Base-by-base conservation (phyloP, 2,113 vertebrate genomes). In the Patagioenas fasciata region DNA sequence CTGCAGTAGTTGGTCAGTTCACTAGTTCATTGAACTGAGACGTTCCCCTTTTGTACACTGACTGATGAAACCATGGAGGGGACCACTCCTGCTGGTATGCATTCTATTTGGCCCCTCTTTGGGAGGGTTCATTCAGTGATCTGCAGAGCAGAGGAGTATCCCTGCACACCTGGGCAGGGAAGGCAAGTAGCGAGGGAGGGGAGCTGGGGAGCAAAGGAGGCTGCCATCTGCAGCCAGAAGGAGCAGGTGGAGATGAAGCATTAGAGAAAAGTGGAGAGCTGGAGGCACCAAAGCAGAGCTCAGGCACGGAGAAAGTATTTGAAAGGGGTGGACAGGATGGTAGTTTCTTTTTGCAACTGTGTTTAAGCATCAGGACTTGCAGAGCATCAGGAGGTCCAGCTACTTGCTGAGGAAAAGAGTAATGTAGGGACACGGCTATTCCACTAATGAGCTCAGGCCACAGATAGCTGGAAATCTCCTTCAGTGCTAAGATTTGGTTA, bases 1-100 rank as follows among this genome's bases (percentile, higher is more conserved):
- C n/a, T 67, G 40, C 0, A 0, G 6, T 2, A 58, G 6, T 57
- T 0, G 0, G 3, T 24, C 54, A 36, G 9, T 25, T 82, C 28
- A 15, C 31, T 13, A 11, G 6, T 15, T 72, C 36, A 14, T 5
- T 19, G 28, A 56, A 42, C 34, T 17, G 71, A 88, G 50, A 67
- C 42, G 50, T 62, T 71, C 28, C 21, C 23, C 40, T 70, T 48
- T 24, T 42, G 11, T 24, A 8, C 58, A 19, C 5, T 1, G 4
- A 29, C n/a, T 48, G 42, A 11, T 38, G 54, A 70, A 86, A 61
- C 36, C 0, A 1, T 28, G 64, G 62, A 73, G 36, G 15, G 13
- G 14, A 58, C 40, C 2, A 0, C 29, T 40, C 19, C 17, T 38
- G 50, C 20, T 0, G 0, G 28, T 5, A 32, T 9, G 17, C 25